Base-by-base conservation (phyloP, 2,797 vertebrate species). In the Sus cebifrons region DNA sequence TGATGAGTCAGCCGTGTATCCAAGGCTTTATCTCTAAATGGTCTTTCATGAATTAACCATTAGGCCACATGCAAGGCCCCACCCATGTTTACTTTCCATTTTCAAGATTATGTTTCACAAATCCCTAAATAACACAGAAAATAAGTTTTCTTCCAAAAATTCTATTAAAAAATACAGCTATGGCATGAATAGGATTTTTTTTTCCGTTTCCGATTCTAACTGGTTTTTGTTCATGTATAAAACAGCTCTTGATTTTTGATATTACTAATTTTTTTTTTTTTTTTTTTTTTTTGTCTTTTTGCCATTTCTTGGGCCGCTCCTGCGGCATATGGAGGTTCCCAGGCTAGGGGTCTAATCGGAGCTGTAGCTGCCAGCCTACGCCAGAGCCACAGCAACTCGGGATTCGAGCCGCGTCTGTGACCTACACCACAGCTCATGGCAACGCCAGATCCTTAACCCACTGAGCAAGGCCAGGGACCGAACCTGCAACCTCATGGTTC, bases 1-100 rank as follows among this genome's bases (percentile, higher is more conserved):
- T 18, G 71, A 3, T 83, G 95, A 94, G 32, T 94, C 40, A 85
- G 71, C 17, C 2, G 6, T n/a, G 44, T 3, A 12, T 21, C 70
- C 17, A 65, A 14, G 15, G 67, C 64, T 64, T 65, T 81, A 20
- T 64, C 75, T 58, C 54, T 21, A 89, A 87, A 70, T 29, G 73
- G 52, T 17, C 78, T 67, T 2, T 9, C 8, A 7, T 62, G 79
- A 95, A 75, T 93, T 96, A 96, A 96, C 95, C 94, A 95, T 71
- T 75, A 89, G 91, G 60, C n/a, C 15, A 62, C 67, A 65, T 0
- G 0, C 78, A 18, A 62, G 40, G 60, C 77, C 75, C 87, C 54
- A 27, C 95, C 92, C 93, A 13, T 52, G 60, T 58, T 62, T 62
- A 73, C 62, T 71, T 85, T 87, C 44, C 49, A 8, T 27, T 77